These are phyloP conservation scores for Zaprionus lachaisei DNA, from an alignment of 1,140 invertebrate species.

Conservation along the genomic window DNA sequence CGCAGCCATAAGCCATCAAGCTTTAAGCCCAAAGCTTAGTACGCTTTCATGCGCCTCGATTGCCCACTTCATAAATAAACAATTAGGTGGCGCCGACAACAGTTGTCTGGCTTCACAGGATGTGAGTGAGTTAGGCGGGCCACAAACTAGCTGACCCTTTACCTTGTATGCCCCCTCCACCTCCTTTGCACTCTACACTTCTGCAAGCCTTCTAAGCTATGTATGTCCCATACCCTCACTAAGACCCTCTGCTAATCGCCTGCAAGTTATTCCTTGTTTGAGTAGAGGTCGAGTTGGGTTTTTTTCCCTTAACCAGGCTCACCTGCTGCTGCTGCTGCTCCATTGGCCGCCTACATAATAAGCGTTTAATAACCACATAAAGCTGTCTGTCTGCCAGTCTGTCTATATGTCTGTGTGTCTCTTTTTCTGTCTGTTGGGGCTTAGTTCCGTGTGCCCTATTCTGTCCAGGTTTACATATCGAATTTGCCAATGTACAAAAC, in stretches of 20 bases:
- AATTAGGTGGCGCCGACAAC: slow-evolving; percentile 48
- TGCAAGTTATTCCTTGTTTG: slow-evolving; percentile 13
- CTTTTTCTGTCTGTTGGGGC: slow-evolving; percentile 20
- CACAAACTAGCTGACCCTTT: not conserved
- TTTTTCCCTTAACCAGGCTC: not conserved
- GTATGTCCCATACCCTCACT: not conserved
- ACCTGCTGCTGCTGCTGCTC: slow-evolving; percentile 15
- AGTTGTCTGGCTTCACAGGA: slow-evolving; percentile 53
- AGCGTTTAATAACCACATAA: slow-evolving; percentile 50
- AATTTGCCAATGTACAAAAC: slow-evolving; percentile 57
- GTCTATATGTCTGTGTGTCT: slow-evolving; percentile 10
- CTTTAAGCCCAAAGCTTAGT: slow-evolving; percentile 33
- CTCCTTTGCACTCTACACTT: too few relatives aligned
- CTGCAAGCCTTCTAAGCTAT: not conserved
- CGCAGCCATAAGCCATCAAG: slow-evolving; percentile 19
- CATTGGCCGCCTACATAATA: slow-evolving; percentile 39
- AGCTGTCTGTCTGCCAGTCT: not conserved
- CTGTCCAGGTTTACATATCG: slow-evolving; percentile 43
- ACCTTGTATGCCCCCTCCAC: not conserved
- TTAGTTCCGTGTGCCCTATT: slow-evolving; percentile 25
- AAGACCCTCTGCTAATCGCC: slow-evolving; percentile 48
- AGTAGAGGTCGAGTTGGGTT: slow-evolving; percentile 14
- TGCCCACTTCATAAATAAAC: slow-evolving; percentile 58
- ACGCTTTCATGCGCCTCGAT: slow-evolving; percentile 38
- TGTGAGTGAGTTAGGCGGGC: not conserved